Conservation (phyloP, 2,113 vertebrate genomes). For the Hemiprocne comata region DNA sequence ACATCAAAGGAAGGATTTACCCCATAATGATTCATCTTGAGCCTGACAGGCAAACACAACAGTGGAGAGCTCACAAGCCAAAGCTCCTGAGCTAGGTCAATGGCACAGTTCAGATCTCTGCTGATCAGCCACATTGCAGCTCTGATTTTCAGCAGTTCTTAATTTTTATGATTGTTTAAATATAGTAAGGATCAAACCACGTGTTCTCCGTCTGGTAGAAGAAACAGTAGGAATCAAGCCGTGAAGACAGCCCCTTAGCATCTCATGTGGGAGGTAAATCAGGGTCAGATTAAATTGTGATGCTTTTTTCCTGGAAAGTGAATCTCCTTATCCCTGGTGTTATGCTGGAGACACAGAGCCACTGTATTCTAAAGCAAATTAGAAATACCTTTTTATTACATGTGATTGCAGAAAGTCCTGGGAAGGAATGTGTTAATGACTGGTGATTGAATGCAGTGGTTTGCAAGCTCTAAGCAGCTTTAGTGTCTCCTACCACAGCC, state of each 20-base stretch:
- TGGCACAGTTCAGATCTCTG: slow-evolving; percentile 32
- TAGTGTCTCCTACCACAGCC: slow-evolving; percentile 99
- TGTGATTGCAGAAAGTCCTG: slow-evolving; percentile 44
- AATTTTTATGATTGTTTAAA: slow-evolving; percentile 21
- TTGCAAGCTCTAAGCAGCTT: slow-evolving; percentile 99
- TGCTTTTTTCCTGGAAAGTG: not conserved
- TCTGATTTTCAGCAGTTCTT: slow-evolving; percentile 36
- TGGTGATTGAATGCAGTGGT: slow-evolving; percentile 89
- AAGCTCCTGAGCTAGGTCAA: not conserved
- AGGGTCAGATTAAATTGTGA: slow-evolving; percentile 18
- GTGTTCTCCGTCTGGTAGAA: not conserved
- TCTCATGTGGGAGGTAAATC: not conserved
- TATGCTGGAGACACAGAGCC: not conserved
- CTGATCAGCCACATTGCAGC: not conserved
- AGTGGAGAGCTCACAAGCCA: slow-evolving; percentile 42
- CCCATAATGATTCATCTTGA: slow-evolving; percentile 58
- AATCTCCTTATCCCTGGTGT: not conserved
- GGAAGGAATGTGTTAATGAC: slow-evolving; percentile 86
- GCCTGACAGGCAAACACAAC: slow-evolving; percentile 71
- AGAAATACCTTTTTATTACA: slow-evolving; percentile 31
- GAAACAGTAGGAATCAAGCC: not conserved
- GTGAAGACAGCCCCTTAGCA: not conserved
- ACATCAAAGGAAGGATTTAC: slow-evolving; percentile 75
- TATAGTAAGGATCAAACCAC: not conserved
- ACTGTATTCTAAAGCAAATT: slow-evolving; percentile 11